phyloP scores from a whole-genome alignment of 1,140 invertebrate species.

The Agrypnia vestita region DNA sequence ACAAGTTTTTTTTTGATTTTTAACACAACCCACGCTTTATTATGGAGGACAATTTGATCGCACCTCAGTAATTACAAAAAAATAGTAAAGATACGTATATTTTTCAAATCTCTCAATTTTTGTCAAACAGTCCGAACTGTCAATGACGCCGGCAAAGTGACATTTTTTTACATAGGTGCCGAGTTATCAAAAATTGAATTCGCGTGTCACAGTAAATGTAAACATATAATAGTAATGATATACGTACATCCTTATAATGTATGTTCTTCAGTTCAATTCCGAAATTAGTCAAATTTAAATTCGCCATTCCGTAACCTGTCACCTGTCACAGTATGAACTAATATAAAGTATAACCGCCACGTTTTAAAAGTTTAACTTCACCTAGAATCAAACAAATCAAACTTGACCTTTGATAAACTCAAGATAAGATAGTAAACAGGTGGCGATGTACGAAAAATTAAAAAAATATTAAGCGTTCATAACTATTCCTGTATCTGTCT shows the following conservation, averaged over 20 bases:
- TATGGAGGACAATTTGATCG: too few relatives aligned
- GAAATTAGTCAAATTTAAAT: conserved; percentile 45
- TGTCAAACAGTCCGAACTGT: not conserved
- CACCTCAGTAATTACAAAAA: too few relatives aligned
- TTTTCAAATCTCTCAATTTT: not conserved
- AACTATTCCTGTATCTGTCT: too few relatives aligned
- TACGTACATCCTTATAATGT: conserved; percentile 48
- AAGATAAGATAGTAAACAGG: conserved; percentile 35
- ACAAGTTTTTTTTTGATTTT: too few relatives aligned
- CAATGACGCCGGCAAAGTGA: not conserved
- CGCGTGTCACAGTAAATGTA: not conserved
- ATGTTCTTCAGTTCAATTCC: conserved; percentile 29
- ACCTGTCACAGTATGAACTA: not conserved
- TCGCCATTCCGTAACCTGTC: conserved; percentile 11
- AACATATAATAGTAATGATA: not conserved
- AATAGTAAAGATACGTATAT: not conserved
- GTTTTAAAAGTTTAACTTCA: not conserved
- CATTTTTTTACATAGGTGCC: not conserved
- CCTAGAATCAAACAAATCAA: not conserved
- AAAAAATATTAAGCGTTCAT: too few relatives aligned
- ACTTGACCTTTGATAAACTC: conserved; percentile 10
- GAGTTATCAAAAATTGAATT: not conserved
- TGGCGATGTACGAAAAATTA: not conserved
- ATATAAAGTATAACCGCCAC: not conserved
- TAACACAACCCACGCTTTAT: too few relatives aligned